These are phyloP conservation scores for Brachyhypopomus occidentalis DNA, from an alignment of 2,113 vertebrate genomes.

Conservation along the genomic window DNA sequence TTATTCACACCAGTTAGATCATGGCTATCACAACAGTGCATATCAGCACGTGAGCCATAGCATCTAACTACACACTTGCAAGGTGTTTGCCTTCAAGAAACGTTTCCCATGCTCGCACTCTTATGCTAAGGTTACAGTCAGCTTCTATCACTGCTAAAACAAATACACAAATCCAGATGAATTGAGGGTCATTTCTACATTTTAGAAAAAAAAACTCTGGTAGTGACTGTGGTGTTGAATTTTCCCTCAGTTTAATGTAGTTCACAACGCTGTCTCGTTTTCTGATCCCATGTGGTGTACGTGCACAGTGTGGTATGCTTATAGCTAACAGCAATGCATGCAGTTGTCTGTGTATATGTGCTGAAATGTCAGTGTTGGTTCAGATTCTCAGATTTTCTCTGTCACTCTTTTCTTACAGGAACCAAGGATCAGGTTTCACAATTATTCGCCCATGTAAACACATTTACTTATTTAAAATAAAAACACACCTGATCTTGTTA, in stretches of 20 bases:
- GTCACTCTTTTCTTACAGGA: conserved; percentile 32
- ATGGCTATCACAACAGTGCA: too few relatives aligned
- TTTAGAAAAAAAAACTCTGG: too few relatives aligned
- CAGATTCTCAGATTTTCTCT: background rate
- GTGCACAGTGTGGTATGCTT: background rate
- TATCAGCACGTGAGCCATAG: too few relatives aligned
- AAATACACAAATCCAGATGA: too few relatives aligned
- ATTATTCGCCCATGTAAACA: conserved; percentile 38
- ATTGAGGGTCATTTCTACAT: too few relatives aligned
- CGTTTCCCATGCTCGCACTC: background rate
- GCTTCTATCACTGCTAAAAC: background rate
- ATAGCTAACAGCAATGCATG: background rate
- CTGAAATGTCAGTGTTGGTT: background rate
- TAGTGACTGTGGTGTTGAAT: too few relatives aligned
- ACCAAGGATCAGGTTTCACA: background rate
- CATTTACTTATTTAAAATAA: background rate
- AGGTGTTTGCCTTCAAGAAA: too few relatives aligned
- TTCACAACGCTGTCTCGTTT: too few relatives aligned
- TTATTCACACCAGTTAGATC: too few relatives aligned
- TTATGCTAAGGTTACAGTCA: background rate
- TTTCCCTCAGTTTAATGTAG: too few relatives aligned
- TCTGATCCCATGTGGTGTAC: too few relatives aligned
- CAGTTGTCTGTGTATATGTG: background rate
- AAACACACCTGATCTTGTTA: background rate
- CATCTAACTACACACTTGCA: too few relatives aligned